These are phyloP conservation scores for Limenitis camilla DNA, from an alignment of 2,888 invertebrate genomes.

Conservation along the genomic window DNA sequence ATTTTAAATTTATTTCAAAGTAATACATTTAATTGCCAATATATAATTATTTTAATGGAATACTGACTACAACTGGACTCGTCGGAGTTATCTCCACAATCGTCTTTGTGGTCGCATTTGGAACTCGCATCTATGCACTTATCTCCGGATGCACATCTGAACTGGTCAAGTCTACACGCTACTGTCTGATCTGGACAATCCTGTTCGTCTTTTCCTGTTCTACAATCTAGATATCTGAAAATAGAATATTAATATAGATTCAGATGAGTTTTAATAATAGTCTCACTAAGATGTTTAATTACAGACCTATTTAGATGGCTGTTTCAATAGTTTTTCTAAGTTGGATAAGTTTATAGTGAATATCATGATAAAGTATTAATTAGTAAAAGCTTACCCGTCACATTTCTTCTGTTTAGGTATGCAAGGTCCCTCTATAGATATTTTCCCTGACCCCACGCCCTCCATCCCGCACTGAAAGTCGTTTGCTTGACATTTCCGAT, in stretches of 20 bases:
- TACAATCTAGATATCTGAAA: conserved; percentile 83
- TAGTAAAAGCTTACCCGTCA: conserved; percentile 76
- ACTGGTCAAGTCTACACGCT: conserved; percentile 88
- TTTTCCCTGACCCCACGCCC: conserved; percentile 55
- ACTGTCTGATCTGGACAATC: conserved; percentile 77
- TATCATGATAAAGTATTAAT: background rate
- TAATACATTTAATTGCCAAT: too few species aligned
- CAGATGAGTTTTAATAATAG: too few species aligned
- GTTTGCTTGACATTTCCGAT: conserved; percentile 88
- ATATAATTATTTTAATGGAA: too few species aligned
- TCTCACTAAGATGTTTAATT: too few species aligned
- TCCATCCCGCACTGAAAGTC: conserved; percentile 91
- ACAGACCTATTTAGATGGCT: background rate
- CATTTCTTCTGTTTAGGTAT: conserved; percentile 92
- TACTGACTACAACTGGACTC: conserved; percentile 90
- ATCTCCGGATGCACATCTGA: conserved; percentile 85
- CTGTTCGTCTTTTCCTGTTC: conserved; percentile 87
- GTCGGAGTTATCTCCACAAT: conserved; percentile 93
- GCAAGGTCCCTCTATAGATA: conserved; percentile 82
- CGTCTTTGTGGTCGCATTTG: conserved; percentile 91
- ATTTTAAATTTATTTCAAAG: background rate
- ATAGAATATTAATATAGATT: background rate
- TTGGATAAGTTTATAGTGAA: too few species aligned
- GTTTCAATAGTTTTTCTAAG: too few species aligned
- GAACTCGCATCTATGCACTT: conserved; percentile 84